phyloP scores from a whole-genome alignment of 1,140 invertebrate genomes.

The Linepithema humile region DNA sequence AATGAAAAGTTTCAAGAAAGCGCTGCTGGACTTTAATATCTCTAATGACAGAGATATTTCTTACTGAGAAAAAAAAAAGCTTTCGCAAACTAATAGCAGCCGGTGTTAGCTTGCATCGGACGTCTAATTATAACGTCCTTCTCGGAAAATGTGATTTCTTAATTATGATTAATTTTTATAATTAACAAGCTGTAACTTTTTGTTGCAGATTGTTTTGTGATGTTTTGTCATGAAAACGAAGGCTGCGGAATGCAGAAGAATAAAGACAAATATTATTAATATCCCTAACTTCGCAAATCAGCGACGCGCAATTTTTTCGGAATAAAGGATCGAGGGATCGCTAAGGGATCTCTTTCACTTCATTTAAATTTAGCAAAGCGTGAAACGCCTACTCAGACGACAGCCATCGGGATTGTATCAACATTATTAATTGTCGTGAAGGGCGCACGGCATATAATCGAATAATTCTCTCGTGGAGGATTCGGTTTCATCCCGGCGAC shows the following conservation, averaged over 20 bases:
- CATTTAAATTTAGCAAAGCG: neutral
- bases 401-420: neutral
- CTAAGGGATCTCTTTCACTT: neutral
- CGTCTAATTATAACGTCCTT: neutral
- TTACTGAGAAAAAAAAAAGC: neutral
- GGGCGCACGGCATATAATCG: conserved; percentile 55
- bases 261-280: neutral
- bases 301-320: neutral
- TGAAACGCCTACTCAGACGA: neutral
- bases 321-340: too few relatives aligned
- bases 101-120: neutral
- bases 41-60: neutral
- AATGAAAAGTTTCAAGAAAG: neutral
- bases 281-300: neutral
- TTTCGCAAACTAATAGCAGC: too few relatives aligned
- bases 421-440: conserved; percentile 46
- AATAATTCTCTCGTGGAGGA: conserved; percentile 66
- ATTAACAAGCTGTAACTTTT: too few relatives aligned
- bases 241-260: neutral
- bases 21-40: too few relatives aligned
- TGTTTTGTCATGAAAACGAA: neutral
- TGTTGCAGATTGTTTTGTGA: too few relatives aligned
- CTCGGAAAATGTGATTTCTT: neutral
- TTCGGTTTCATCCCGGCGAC: conserved; percentile 56
- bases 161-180: conserved; percentile 8